These are phyloP conservation scores for Vespertilio murinus DNA, from an alignment of 2,797 vertebrate genomes.

Conservation along the genomic window DNA sequence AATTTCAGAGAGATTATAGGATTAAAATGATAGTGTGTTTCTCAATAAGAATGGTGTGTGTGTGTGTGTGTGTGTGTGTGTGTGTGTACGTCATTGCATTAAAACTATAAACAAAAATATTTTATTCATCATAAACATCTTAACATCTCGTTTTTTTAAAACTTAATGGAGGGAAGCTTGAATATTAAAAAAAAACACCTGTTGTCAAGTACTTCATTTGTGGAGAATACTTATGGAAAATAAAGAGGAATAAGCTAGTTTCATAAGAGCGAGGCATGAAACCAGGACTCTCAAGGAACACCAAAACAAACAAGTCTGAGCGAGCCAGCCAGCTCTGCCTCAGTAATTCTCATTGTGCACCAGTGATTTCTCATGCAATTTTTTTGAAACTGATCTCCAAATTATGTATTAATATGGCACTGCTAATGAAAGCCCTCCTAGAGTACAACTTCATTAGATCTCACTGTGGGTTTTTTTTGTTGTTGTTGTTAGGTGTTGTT, in stretches of 20 bases:
- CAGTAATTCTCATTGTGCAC: neutral
- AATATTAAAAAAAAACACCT: neutral
- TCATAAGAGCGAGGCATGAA: neutral
- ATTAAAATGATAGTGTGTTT: neutral
- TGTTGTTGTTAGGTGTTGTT: neutral
- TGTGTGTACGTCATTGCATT: neutral
- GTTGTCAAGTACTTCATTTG: neutral
- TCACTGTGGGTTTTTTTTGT: neutral
- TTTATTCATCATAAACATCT: neutral
- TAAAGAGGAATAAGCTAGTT: neutral
- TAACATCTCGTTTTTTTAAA: neutral
- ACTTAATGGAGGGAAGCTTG: neutral
- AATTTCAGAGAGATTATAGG: neutral
- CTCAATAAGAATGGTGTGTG: neutral
- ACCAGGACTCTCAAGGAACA: neutral
- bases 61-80: neutral
- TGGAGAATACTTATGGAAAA: neutral
- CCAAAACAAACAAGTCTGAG: neutral
- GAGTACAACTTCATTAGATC: constrained; percentile 41
- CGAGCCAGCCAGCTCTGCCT: neutral
- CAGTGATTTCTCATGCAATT: constrained; percentile 15
- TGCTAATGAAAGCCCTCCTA: constrained; percentile 42
- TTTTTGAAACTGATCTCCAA: constrained; percentile 19
- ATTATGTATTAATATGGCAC: neutral
- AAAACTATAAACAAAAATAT: neutral